A percentile compares a stretch with the other conserved stretches of the same genome.
These are phyloP conservation scores for Odontamblyopus rebecca DNA, from an alignment of 2,797 vertebrate species.

Conservation along the genomic window DNA sequence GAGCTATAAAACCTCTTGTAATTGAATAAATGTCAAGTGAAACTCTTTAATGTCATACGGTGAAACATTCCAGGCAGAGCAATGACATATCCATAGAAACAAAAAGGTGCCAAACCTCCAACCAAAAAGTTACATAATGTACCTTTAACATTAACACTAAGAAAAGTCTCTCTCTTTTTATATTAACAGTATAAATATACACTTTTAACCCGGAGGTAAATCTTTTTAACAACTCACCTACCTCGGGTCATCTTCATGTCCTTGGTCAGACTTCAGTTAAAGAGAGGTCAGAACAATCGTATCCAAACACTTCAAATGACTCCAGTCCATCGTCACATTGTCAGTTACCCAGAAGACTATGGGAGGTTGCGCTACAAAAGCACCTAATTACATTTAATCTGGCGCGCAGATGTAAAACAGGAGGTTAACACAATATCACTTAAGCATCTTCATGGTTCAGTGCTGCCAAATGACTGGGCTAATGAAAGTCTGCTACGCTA, in stretches of 20 bases:
- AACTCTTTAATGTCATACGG: no score
- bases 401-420: slow-evolving; percentile 78
- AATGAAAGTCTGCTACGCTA: slow-evolving; percentile 81
- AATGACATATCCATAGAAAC: no score
- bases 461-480: slow-evolving; percentile 76
- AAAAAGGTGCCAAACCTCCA: no score
- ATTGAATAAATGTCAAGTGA: no score
- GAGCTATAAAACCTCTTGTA: no score
- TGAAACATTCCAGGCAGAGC: no score
- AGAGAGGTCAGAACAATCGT: slow-evolving; percentile 59
- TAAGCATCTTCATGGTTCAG: slow-evolving; percentile 82
- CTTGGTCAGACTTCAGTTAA: slow-evolving; percentile 44
- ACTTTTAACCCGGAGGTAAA: not conserved
- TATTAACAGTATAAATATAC: not conserved
- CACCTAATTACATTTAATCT: slow-evolving; percentile 81
- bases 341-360: slow-evolving; percentile 69
- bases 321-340: slow-evolving; percentile 73
- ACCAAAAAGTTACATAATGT: no score
- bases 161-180: no score
- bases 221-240: slow-evolving; percentile 17
- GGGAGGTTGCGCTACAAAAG: slow-evolving; percentile 69
- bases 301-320: slow-evolving; percentile 59
- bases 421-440: slow-evolving; percentile 84
- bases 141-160: no score
- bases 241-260: slow-evolving; percentile 33